These are phyloP conservation scores for Apostichopus californicus DNA, from an alignment of 35 echinoderm and acorn worm species.

Conservation along the genomic window DNA sequence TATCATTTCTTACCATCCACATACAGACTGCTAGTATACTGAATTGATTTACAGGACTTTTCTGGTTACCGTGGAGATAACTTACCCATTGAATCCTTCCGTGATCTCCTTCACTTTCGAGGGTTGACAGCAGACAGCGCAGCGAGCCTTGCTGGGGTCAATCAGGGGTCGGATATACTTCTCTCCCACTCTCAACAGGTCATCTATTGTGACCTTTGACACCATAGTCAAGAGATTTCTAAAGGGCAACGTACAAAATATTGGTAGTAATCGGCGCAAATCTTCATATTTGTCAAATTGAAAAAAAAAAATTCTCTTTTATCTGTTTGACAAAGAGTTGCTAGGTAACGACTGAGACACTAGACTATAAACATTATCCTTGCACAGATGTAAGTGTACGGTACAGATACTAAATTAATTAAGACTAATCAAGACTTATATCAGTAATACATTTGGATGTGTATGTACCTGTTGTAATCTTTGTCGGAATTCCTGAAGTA, in stretches of 20 bases:
- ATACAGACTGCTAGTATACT: background rate
- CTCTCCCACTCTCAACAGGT: constrained; percentile 81
- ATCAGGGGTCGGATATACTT: constrained; percentile 81
- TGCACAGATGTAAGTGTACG: no score
- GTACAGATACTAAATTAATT: no score
- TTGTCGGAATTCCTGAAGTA: constrained; percentile 81
- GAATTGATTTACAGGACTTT: background rate
- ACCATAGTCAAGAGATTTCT: constrained; percentile 73
- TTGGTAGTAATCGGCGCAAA: background rate
- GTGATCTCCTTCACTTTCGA: constrained; percentile 92
- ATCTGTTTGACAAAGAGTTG: no score
- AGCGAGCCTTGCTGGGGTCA: constrained; percentile 66
- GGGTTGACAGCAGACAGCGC: constrained; percentile 88
- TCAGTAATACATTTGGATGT: no score
- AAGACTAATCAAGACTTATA: no score
- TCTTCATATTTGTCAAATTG: no score
- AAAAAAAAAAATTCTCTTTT: no score
- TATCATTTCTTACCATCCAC: background rate
- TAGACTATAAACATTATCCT: no score
- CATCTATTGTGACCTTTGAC: constrained; percentile 74
- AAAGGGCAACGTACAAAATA: background rate
- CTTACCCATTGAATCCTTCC: constrained; percentile 87
- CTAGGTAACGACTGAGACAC: no score
- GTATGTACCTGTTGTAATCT: constrained; percentile 79
- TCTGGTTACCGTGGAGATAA: background rate